Evolutionary conservation across 2,797 vertebrate genomes (phyloP).

Genomic region (Hoplostethus mediterraneus): DNA sequence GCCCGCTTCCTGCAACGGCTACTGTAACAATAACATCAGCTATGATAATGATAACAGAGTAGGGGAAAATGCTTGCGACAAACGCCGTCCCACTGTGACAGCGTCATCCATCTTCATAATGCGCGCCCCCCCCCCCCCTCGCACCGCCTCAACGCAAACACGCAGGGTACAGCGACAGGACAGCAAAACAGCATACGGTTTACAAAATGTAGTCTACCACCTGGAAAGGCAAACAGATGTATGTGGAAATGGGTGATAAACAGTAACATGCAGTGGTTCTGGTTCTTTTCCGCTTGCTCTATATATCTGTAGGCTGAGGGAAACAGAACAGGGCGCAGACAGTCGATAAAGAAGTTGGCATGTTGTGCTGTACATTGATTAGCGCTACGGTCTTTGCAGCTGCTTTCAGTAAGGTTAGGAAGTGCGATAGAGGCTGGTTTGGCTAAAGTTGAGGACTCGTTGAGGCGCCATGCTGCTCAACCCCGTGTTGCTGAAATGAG

Average conservation of each 20-base stretch:
- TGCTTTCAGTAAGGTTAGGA: neutral
- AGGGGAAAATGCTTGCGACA: slow-evolving; percentile 75
- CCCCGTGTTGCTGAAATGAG: neutral
- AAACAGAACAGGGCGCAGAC: neutral
- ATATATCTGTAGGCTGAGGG: neutral
- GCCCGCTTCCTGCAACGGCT: slow-evolving; percentile 75
- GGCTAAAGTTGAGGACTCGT: neutral
- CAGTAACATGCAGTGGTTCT: neutral
- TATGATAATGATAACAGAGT: slow-evolving; percentile 79
- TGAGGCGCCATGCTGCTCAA: slow-evolving; percentile 6
- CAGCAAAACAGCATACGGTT: slow-evolving; percentile 40
- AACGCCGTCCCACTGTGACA: slow-evolving; percentile 72
- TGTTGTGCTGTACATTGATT: slow-evolving; percentile 5
- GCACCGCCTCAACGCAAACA: slow-evolving; percentile 21
- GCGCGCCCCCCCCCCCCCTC: slow-evolving; percentile 15
- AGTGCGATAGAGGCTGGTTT: neutral
- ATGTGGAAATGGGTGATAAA: slow-evolving; percentile 6
- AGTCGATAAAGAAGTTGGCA: neutral
- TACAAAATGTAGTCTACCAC: slow-evolving; percentile 30
- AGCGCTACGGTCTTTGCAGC: neutral
- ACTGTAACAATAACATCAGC: slow-evolving; percentile 79
- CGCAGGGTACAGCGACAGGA: slow-evolving; percentile 48
- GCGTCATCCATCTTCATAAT: slow-evolving; percentile 81
- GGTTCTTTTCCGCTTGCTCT: neutral
- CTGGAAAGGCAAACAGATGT: slow-evolving; percentile 28